Evolutionary conservation across 2,888 invertebrate genomes (phyloP).

Genomic region (Venusia cambrica): DNA sequence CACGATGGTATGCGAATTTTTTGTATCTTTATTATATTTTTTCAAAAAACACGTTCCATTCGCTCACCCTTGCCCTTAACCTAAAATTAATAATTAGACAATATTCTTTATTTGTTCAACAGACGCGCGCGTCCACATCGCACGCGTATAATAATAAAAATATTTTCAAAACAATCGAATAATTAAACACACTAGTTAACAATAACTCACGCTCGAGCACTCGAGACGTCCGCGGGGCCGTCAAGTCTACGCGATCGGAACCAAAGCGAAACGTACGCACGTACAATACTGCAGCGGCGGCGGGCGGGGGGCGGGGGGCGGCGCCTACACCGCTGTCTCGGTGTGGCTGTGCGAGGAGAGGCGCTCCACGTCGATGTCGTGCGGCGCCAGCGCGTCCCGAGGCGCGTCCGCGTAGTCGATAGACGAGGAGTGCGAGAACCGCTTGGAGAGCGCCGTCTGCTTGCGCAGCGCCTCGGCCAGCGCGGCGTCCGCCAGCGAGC

Average conservation of each 20-base stretch:
- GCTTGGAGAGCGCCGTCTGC: constrained; percentile 95
- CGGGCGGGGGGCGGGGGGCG: constrained; percentile 26
- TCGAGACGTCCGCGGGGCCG: constrained; percentile 30
- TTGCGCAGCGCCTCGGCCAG: constrained; percentile 96
- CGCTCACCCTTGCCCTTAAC: constrained; percentile 79
- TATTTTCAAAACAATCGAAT: constrained; percentile 81
- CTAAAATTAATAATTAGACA: constrained; percentile 81
- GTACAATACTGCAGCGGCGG: constrained; percentile 30
- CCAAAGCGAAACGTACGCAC: constrained; percentile 64
- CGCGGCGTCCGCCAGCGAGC: constrained; percentile 95
- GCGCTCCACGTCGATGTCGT: constrained; percentile 95
- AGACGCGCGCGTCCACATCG: constrained; percentile 72
- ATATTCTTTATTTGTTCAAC: constrained; percentile 80
- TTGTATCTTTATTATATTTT: constrained; percentile 48
- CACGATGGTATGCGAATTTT: constrained; percentile 77
- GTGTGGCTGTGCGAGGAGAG: constrained; percentile 96
- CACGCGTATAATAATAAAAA: constrained; percentile 79
- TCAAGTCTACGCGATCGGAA: constrained; percentile 37
- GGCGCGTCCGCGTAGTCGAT: constrained; percentile 95
- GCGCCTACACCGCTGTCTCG: constrained; percentile 92
- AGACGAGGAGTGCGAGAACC: constrained; percentile 93
- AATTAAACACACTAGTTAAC: constrained; percentile 82
- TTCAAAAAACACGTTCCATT: constrained; percentile 77
- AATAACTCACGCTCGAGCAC: constrained; percentile 71
- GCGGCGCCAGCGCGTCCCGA: constrained; percentile 93